Conservation (phyloP, 2,113 vertebrate species). For the Leucoraja erinaceus region DNA sequence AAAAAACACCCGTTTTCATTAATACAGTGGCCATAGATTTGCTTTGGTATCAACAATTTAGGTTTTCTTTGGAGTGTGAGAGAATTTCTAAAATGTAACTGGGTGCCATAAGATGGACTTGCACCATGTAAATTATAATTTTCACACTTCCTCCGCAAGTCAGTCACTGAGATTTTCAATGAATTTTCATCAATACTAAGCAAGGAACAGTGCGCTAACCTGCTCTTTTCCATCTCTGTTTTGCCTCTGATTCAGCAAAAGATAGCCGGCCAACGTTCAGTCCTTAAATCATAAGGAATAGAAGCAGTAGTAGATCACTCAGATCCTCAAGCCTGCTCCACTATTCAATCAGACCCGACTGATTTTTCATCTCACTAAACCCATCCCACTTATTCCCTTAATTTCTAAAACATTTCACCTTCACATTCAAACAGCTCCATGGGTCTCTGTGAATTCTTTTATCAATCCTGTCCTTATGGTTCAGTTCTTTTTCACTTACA, state of each 20-base stretch:
- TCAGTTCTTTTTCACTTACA: too few relatives aligned
- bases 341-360: too few relatives aligned
- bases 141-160: background rate
- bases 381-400: too few relatives aligned
- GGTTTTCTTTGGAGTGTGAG: background rate
- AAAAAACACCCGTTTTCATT: background rate
- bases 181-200: background rate
- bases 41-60: background rate
- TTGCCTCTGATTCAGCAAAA: background rate
- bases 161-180: background rate
- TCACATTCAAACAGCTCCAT: too few relatives aligned
- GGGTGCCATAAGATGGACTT: background rate
- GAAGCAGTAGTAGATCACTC: too few relatives aligned
- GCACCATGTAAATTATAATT: background rate
- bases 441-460: too few relatives aligned
- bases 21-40: background rate
- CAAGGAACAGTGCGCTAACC: background rate
- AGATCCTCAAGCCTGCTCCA: too few relatives aligned
- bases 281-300: too few relatives aligned
- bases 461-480: too few relatives aligned
- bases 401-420: too few relatives aligned
- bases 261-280: background rate
- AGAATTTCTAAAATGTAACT: conserved; percentile 12
- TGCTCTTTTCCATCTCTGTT: background rate
- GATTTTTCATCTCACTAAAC: too few relatives aligned